Base-by-base conservation (phyloP, 2,113 vertebrate genomes). In the Calidris pugnax region DNA sequence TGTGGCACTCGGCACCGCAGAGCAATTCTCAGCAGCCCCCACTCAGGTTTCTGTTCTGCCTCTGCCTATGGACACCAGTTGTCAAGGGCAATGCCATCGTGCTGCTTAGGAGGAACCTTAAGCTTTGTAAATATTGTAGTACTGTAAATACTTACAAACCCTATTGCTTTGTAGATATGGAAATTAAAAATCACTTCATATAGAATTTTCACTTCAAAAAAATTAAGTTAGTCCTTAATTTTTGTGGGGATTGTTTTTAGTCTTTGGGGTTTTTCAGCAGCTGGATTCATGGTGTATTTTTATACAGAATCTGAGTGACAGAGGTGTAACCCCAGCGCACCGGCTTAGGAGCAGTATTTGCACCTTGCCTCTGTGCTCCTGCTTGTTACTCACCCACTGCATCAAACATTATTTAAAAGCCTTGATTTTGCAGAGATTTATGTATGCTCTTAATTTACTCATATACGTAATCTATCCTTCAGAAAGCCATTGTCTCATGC, bases 251-350 rank as follows among this genome's bases (percentile, higher is more conserved):
- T 43, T 56, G 10, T 2, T 67, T 83, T 73, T 55, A 78, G 45
- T 60, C 51, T 55, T 67, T 18, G 30, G 8, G 13, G 19, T 28
- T 78, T 88, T 76, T 64, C 33, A 57, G 50, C 35, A 81, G 28
- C 35, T 80, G 27, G 30, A 32, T 76, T 75, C 6, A 28, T 48
- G 20, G 32, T 39, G 33, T 50, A 16, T 75, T 80, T 69, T 76
- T 26, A 53, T 18, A 26, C 7, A 57, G 68, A 74, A 32, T 71
- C 45, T 53, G 50, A 51, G 20, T 47, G 33, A 51, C 19, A 56
- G 56, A 81, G 9, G 14, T 45, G 24, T 43, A 71, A 51, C 18
- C 20, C 1, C 1, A 59, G n/a, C 37, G 14, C 1, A 1, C 28
- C 35, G 22, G 33, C 30, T 75, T 39, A 73, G 5, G 14, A 73